Percentiles rank a stretch among this genome's conserved stretches.
Evolutionary conservation across 1,140 invertebrate genomes (phyloP).

Genomic region (Onthophagus taurus): DNA sequence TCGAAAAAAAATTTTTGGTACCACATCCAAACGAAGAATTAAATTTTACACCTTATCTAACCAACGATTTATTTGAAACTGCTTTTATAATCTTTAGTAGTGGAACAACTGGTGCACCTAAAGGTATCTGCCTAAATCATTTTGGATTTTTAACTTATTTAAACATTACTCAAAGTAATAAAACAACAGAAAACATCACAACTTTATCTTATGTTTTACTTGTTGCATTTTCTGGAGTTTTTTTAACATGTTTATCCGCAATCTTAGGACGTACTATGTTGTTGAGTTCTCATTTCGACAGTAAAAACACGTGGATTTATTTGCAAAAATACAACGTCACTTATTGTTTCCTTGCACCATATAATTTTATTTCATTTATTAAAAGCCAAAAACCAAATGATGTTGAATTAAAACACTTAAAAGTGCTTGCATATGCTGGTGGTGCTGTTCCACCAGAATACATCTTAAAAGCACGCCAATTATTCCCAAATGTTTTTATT

Average conservation of each 20-base stretch:
- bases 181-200: too few relatives aligned
- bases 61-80: constrained; percentile 12
- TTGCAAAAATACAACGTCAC: not conserved
- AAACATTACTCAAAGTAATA: too few relatives aligned
- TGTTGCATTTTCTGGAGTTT: not conserved
- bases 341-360: not conserved
- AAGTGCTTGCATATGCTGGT: not conserved
- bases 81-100: constrained; percentile 42
- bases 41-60: constrained; percentile 7
- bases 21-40: constrained; percentile 8
- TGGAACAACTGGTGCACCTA: constrained; percentile 63
- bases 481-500: not conserved
- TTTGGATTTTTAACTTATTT: not conserved
- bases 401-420: not conserved
- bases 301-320: not conserved
- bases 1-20: constrained; percentile 24
- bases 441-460: not conserved
- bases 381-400: not conserved
- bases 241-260: not conserved
- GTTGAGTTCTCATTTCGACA: not conserved
- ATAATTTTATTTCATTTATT: not conserved
- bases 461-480: not conserved
- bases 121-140: constrained; percentile 60
- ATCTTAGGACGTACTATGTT: not conserved
- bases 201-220: not conserved